These are phyloP conservation scores for Maniola jurtina DNA, from an alignment of 1,140 invertebrate genomes.

Conservation along the genomic window DNA sequence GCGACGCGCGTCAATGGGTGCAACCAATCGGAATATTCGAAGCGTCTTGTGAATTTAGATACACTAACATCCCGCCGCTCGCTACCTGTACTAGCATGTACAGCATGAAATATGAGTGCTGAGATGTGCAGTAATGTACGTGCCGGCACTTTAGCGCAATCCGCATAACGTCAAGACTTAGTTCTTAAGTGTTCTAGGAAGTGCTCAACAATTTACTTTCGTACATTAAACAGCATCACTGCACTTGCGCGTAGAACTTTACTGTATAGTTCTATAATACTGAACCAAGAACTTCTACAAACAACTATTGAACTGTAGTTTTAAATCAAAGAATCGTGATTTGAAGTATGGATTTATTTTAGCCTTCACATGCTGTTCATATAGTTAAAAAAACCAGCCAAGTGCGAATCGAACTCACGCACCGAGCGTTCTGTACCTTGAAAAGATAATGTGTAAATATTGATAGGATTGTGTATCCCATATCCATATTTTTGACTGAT, in stretches of 20 bases:
- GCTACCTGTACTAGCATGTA: slow-evolving; percentile 7
- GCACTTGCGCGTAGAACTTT: background rate
- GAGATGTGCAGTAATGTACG: slow-evolving; percentile 13
- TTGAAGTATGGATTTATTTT: too few relatives aligned
- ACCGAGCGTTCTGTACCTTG: too few relatives aligned
- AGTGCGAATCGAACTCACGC: too few relatives aligned
- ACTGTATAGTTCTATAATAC: background rate
- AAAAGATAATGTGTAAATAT: too few relatives aligned
- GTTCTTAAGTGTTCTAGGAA: slow-evolving; percentile 12
- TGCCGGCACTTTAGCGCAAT: slow-evolving; percentile 10
- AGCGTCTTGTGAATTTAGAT: slow-evolving; percentile 21
- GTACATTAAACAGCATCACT: background rate
- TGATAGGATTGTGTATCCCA: too few relatives aligned
- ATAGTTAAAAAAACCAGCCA: too few relatives aligned
- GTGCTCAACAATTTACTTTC: slow-evolving; percentile 8
- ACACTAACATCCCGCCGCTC: slow-evolving; percentile 13
- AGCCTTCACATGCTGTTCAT: too few relatives aligned
- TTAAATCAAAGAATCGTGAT: too few relatives aligned
- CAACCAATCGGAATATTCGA: slow-evolving; percentile 23
- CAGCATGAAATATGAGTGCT: slow-evolving; percentile 13
- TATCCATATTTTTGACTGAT: too few relatives aligned
- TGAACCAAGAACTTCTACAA: too few relatives aligned
- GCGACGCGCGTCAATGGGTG: slow-evolving; percentile 22
- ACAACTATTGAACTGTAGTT: too few relatives aligned
- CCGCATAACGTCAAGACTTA: slow-evolving; percentile 14